Evolutionary conservation across 92 coral and sea anemone species (phyloP).

Genomic region (Virgularia gustaviana): DNA sequence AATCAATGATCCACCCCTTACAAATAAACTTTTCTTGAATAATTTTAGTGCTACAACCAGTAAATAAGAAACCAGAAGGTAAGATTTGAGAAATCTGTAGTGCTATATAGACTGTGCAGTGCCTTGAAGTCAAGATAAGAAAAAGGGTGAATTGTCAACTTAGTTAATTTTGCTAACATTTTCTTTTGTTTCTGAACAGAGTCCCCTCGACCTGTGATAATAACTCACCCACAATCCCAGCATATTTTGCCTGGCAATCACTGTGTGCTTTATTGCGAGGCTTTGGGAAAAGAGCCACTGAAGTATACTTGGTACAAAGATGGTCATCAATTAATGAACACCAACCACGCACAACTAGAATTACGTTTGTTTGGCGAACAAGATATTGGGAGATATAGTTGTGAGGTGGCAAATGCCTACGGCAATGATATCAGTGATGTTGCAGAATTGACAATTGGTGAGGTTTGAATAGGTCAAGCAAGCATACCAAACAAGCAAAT

Average conservation of each 20-base stretch:
- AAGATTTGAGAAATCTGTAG: too few species aligned
- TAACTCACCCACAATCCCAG: slow-evolving; percentile 70
- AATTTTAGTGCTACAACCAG: too few species aligned
- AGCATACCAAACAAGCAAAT: too few species aligned
- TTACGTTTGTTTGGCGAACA: slow-evolving; percentile 67
- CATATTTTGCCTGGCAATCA: slow-evolving; percentile 60
- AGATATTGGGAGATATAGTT: slow-evolving; percentile 77
- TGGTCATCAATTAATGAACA: slow-evolving; percentile 53
- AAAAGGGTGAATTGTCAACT: too few species aligned
- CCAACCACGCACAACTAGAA: slow-evolving; percentile 39
- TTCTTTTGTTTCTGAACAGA: background rate
- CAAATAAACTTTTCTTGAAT: too few species aligned
- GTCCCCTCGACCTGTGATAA: slow-evolving; percentile 42
- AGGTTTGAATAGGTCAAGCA: too few species aligned
- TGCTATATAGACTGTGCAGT: too few species aligned
- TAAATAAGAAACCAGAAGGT: too few species aligned
- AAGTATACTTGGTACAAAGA: slow-evolving; percentile 80
- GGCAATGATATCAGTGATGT: slow-evolving; percentile 77
- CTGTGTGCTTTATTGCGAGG: slow-evolving; percentile 45
- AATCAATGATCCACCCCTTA: too few species aligned
- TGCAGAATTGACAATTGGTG: slow-evolving; percentile 73
- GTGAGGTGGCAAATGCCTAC: slow-evolving; percentile 65
- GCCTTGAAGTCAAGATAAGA: too few species aligned
- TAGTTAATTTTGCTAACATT: background rate
- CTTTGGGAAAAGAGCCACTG: slow-evolving; percentile 50